Evolutionary conservation across 2,113 vertebrate genomes (phyloP).

Genomic region (Cebidichthys violaceus): DNA sequence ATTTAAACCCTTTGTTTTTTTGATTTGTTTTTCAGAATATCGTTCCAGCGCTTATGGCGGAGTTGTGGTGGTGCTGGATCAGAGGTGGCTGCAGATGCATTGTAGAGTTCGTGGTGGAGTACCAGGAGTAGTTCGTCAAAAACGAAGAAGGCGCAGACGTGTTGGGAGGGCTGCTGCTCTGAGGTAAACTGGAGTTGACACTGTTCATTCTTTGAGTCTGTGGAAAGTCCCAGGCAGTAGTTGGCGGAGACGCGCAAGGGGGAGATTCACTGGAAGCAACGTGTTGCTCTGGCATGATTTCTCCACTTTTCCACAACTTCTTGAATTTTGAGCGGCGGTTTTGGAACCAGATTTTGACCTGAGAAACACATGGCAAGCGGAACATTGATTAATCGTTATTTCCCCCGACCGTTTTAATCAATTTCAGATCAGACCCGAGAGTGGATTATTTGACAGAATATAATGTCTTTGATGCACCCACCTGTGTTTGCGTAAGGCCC

Average conservation of each 20-base stretch:
- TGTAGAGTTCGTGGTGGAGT: constrained; percentile 87
- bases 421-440: background rate
- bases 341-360: constrained; percentile 98
- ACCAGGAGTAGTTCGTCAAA: constrained; percentile 95
- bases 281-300: constrained; percentile 92
- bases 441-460: constrained; percentile 20
- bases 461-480: constrained; percentile 67
- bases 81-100: constrained; percentile 88
- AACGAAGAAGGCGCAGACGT: constrained; percentile 86
- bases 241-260: constrained; percentile 88
- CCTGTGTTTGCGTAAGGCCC: constrained; percentile 98
- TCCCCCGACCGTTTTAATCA: background rate
- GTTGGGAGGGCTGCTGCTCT: constrained; percentile 85
- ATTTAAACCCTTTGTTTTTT: constrained; percentile 44
- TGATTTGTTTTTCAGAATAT: constrained; percentile 87
- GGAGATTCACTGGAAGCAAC: constrained; percentile 89
- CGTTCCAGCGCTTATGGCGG: constrained; percentile 89
- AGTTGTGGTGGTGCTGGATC: constrained; percentile 88
- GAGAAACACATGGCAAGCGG: constrained; percentile 48
- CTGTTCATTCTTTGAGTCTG: constrained; percentile 87
- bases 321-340: constrained; percentile 97
- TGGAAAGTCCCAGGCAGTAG: constrained; percentile 92
- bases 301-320: constrained; percentile 98
- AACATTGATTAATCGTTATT: constrained; percentile 27
- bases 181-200: constrained; percentile 84